phyloP scores from a whole-genome alignment of 2,113 vertebrate species.

The Leiothrix lutea region DNA sequence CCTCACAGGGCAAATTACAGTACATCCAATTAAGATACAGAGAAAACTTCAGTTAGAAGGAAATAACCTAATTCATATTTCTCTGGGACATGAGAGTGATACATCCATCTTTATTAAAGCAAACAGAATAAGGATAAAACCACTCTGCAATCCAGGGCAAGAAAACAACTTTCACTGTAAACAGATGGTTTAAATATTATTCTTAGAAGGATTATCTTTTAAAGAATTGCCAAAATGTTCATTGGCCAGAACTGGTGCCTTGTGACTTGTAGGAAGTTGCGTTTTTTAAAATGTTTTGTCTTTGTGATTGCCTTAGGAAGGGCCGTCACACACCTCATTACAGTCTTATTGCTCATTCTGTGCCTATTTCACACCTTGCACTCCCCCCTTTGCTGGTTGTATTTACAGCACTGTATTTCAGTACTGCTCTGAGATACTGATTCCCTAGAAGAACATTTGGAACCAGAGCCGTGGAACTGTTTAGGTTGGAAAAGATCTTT shows the following conservation, averaged over 20 bases:
- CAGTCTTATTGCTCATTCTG: not conserved
- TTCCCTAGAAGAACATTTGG: not conserved
- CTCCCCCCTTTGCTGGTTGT: not conserved
- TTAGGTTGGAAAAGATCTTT: not conserved
- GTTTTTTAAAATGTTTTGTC: not conserved
- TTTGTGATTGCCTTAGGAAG: not conserved
- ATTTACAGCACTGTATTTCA: not conserved
- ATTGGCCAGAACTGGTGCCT: not conserved
- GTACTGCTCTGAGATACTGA: not conserved
- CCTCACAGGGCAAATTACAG: not conserved
- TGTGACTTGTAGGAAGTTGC: not conserved
- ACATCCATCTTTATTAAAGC: not conserved
- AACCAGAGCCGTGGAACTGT: not conserved
- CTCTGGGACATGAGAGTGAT: not conserved
- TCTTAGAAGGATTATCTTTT: not conserved
- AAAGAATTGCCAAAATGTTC: not conserved
- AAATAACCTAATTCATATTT: conserved; percentile 11
- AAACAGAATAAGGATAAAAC: not conserved
- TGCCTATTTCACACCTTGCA: not conserved
- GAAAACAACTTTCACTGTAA: not conserved
- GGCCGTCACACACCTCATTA: not conserved
- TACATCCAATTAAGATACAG: not conserved
- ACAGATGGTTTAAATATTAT: not conserved
- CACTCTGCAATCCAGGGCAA: not conserved
- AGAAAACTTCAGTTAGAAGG: not conserved